Base-by-base conservation (phyloP, 2,888 invertebrate species). In the Conistra vaccinii region DNA sequence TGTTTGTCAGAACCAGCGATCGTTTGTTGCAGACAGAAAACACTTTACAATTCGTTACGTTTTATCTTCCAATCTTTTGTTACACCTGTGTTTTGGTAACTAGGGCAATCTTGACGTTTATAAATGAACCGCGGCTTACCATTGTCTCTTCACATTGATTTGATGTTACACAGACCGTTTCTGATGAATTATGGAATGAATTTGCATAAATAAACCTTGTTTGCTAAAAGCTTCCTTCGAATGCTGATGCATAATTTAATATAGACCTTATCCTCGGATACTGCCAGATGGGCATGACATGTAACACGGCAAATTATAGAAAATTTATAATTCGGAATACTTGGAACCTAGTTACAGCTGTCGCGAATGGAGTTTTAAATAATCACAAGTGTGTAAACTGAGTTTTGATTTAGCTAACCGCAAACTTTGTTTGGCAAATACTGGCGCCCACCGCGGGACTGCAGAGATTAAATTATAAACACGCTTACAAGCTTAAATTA, bases 371-470 rank as follows among this genome's bases (percentile, higher is more conserved):
- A 73, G 87, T 88, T 80, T 71, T 66, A 69, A 90, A 90, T 88
- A 90, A 88, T 89, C 80, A 82, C 84, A 87, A 90, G 85, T 84
- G 67, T 81, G 81, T 85, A 82, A 89, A 88, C 85, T 77, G 78
- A 80, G 81, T 86, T 81, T 83, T 86, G 89, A 89, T 89, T 90
- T 82, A 87, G 80, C 87, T 88, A 82, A 83, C 85, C 84, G 80
- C 89, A 88, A 92, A 93, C 88, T 92, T 92, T 88, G 87, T 84
- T 88, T 73, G 58, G 74, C 89, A 92, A 93, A 93, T 89, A 92
- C 85, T 85, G 88, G 83, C 88, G 83, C 89, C 87, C 88, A 87
- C 76, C 87, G 82, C 80, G 88, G 88, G 87, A 86, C 88, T 89
- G 75, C 83, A 84, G 78, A 87, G 85, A 91, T 91, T 91, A 86